phyloP scores from a whole-genome alignment of 1,140 invertebrate genomes.

The Pogonomyrmex californicus region DNA sequence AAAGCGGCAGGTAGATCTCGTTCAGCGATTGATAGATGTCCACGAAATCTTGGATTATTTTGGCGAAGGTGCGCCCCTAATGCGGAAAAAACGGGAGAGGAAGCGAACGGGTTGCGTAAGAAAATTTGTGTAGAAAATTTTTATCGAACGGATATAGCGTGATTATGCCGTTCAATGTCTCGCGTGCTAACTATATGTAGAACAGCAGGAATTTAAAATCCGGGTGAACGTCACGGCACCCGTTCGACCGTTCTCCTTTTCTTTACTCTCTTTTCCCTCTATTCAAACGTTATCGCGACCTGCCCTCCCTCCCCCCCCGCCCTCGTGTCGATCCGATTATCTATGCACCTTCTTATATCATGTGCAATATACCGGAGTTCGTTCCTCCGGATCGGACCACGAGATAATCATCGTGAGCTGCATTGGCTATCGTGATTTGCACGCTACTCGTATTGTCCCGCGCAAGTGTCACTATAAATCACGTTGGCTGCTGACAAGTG shows the following conservation, averaged over 20 bases:
- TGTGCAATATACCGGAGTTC: background rate
- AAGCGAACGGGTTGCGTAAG: background rate
- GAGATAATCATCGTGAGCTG: background rate
- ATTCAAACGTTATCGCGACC: background rate
- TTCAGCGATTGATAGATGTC: slow-evolving; percentile 89
- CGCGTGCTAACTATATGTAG: background rate
- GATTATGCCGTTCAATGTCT: background rate
- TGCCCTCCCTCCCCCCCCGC: background rate
- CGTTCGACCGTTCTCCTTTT: slow-evolving; percentile 4
- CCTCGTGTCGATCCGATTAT: slow-evolving; percentile 17
- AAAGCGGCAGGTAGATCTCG: slow-evolving; percentile 90
- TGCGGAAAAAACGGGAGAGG: background rate
- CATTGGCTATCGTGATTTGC: background rate
- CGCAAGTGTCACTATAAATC: slow-evolving; percentile 13
- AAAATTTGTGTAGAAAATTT: background rate
- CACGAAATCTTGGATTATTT: slow-evolving; percentile 91
- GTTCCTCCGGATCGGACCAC: background rate
- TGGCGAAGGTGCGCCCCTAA: slow-evolving; percentile 93
- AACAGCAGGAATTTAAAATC: slow-evolving; percentile 41
- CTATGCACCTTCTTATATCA: slow-evolving; percentile 5
- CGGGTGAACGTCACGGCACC: background rate
- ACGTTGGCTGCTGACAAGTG: background rate
- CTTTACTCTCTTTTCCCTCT: background rate
- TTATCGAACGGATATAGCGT: background rate
- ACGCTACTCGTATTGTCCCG: background rate